Conservation (phyloP, 2,113 vertebrate genomes). For the Myiagra hebetior region DNA sequence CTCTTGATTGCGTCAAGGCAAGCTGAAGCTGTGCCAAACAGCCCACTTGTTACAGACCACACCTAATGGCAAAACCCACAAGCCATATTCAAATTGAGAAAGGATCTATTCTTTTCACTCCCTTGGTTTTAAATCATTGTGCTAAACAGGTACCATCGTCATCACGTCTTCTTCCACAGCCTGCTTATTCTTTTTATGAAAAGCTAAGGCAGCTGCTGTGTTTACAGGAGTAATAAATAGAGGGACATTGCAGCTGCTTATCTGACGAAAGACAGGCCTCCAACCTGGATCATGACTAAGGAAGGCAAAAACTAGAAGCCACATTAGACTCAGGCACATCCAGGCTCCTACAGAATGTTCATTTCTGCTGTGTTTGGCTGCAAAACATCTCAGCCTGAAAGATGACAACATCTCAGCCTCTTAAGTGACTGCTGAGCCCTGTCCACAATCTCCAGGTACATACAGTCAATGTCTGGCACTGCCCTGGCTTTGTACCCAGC, state of each 20-base stretch:
- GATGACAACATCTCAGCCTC: neutral
- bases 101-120: neutral
- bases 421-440: rapidly evolving
- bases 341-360: neutral
- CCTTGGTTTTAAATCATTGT: neutral
- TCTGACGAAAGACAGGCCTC: neutral
- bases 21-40: neutral
- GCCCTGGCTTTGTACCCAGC: neutral
- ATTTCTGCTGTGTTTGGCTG: neutral
- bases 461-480: neutral
- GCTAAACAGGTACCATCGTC: neutral
- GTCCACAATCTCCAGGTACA: neutral
- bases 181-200: neutral
- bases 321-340: neutral
- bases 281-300: neutral
- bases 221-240: neutral
- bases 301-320: neutral
- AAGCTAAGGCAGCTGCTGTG: neutral
- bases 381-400: neutral
- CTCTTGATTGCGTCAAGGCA: neutral
- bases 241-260: neutral
- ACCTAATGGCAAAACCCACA: neutral
- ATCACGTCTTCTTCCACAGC: neutral
- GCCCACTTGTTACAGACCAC: neutral
- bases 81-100: neutral